Conservation (phyloP, 2,113 vertebrate species). For the Xyliphius kryptos region DNA sequence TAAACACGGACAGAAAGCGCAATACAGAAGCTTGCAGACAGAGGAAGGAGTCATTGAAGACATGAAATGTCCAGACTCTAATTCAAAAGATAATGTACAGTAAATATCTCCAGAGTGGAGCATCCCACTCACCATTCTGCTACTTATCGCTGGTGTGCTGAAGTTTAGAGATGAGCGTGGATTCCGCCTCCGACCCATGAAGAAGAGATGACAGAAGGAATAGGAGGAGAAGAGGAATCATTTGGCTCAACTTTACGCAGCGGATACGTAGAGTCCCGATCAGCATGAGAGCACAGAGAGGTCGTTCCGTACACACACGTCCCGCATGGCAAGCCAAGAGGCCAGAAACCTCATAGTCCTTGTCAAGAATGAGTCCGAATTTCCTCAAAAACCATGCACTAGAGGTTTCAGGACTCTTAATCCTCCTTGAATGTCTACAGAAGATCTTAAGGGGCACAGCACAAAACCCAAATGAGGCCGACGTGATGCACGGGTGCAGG, state of each 20-base stretch:
- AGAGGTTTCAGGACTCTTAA: background rate
- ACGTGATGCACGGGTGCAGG: background rate
- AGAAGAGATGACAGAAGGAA: conserved; percentile 85
- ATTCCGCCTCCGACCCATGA: conserved; percentile 77
- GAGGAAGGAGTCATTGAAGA: too few relatives aligned
- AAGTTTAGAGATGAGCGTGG: conserved; percentile 81
- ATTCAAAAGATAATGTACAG: too few relatives aligned
- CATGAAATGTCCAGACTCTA: too few relatives aligned
- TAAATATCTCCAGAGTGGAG: background rate
- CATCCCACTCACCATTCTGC: conserved; percentile 80
- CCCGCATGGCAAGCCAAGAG: conserved; percentile 24
- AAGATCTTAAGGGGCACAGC: background rate
- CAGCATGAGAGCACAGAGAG: conserved; percentile 60
- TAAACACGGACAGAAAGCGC: too few relatives aligned
- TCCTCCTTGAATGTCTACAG: conserved; percentile 32
- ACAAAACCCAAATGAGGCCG: background rate
- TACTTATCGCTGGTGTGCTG: conserved; percentile 79
- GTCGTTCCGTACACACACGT: conserved; percentile 18
- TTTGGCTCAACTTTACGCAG: conserved; percentile 74
- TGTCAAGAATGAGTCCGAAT: conserved; percentile 51
- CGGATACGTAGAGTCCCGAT: conserved; percentile 66
- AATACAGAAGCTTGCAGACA: too few relatives aligned
- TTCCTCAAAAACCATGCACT: background rate
- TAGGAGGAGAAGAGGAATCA: conserved; percentile 86
- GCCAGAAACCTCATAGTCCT: conserved; percentile 89